Percentiles rank a stretch among this genome's conserved stretches.
Conservation (phyloP, 2,888 invertebrate species). For the Hyalella azteca region DNA sequence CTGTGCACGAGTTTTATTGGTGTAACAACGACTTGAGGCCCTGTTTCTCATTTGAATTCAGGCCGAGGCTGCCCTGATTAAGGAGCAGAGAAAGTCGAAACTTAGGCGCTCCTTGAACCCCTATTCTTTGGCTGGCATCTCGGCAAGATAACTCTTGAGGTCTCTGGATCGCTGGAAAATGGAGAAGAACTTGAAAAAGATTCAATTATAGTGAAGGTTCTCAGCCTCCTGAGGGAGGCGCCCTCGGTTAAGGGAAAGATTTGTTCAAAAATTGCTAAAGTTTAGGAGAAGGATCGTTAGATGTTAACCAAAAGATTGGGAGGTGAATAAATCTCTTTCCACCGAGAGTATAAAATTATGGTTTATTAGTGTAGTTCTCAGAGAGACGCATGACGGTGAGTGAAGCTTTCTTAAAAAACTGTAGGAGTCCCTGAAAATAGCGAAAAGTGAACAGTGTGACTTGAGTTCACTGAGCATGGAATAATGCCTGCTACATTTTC, state of each 20-base stretch:
- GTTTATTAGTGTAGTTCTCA: neutral
- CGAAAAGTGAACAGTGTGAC: no score
- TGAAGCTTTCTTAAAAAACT: neutral
- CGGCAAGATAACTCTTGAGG: neutral
- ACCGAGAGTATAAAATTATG: neutral
- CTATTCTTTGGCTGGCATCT: conserved; percentile 27
- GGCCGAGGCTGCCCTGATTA: conserved; percentile 3
- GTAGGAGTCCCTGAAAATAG: no score
- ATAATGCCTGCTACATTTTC: no score
- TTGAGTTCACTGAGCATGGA: no score
- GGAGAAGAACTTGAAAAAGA: neutral
- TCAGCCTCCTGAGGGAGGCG: no score
- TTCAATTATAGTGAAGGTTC: conserved; percentile 15
- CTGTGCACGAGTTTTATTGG: no score
- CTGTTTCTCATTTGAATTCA: conserved; percentile 5
- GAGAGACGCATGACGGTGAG: neutral
- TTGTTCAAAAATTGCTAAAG: no score
- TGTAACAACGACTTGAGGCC: no score
- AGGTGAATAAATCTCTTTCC: no score
- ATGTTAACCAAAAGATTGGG: no score
- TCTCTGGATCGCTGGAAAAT: neutral
- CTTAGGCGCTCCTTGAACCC: conserved; percentile 32
- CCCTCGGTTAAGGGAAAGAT: no score
- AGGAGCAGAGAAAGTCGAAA: conserved; percentile 29
- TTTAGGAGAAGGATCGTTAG: neutral